phyloP scores from a whole-genome alignment of 1,140 invertebrate genomes.

The Limonius californicus region DNA sequence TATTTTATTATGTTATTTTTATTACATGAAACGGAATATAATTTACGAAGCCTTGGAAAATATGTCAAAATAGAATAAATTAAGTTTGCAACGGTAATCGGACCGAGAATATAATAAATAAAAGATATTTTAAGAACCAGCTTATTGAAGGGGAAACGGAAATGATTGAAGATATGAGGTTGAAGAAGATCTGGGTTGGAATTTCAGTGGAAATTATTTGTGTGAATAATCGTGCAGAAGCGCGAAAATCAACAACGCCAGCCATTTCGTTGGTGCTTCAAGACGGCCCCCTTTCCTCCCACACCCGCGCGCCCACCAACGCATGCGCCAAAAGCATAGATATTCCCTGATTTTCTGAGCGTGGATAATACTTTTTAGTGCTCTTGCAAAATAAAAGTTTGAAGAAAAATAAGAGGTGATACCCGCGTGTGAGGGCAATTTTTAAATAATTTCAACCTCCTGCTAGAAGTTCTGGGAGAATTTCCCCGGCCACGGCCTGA shows the following conservation, averaged over 20 bases:
- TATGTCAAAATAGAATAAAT: too few species aligned
- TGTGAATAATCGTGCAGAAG: background rate
- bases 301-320: conserved; percentile 4
- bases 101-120: too few species aligned
- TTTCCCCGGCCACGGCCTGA: background rate
- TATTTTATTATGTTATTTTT: too few species aligned
- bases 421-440: conserved; percentile 22
- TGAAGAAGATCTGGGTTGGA: too few species aligned
- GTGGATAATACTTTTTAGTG: conserved; percentile 31
- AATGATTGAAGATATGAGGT: too few species aligned
- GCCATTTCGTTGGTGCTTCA: conserved; percentile 19
- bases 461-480: conserved; percentile 15
- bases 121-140: too few species aligned
- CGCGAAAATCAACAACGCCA: conserved; percentile 19
- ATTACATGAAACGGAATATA: too few species aligned
- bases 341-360: conserved; percentile 28
- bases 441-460: conserved; percentile 20
- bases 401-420: conserved; percentile 16
- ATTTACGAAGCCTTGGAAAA: too few species aligned
- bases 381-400: conserved; percentile 35
- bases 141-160: too few species aligned
- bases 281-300: conserved; percentile 17
- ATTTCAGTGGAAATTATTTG: too few species aligned
- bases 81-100: too few species aligned
- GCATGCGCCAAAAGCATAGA: conserved; percentile 29